Percentiles rank a stretch among this genome's conserved stretches.
phyloP scores from a whole-genome alignment of 1,140 invertebrate species.

The Gryllus bimaculatus region DNA sequence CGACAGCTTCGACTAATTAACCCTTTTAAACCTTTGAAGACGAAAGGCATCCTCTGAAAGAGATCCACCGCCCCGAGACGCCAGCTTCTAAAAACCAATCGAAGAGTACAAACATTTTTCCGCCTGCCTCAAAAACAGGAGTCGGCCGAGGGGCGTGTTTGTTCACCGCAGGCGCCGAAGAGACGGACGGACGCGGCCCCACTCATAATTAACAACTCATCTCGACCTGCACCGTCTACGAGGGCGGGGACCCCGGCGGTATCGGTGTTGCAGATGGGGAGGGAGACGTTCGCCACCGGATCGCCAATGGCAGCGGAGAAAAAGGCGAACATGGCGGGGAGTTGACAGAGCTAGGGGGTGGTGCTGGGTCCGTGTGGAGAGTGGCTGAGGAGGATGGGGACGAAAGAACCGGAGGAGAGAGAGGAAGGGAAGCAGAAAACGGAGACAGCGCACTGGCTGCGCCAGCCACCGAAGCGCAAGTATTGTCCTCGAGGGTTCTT shows the following conservation, averaged over 20 bases:
- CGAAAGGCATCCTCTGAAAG: not conserved
- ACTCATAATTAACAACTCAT: conserved; percentile 5
- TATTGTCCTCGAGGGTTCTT: not conserved
- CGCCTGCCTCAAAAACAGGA: not conserved
- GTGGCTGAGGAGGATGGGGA: too few relatives aligned
- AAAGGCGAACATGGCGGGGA: not conserved
- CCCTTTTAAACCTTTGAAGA: not conserved
- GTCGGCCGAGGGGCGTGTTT: not conserved
- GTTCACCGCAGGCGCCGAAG: not conserved
- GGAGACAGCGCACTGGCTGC: too few relatives aligned
- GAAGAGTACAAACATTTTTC: conserved; percentile 1
- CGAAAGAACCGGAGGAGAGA: not conserved
- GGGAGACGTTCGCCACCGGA: not conserved
- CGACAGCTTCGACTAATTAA: not conserved
- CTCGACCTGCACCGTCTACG: not conserved
- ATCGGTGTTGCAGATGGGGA: not conserved
- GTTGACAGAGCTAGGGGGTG: not conserved
- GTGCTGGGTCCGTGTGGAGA: too few relatives aligned
- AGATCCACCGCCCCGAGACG: not conserved
- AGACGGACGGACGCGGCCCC: too few relatives aligned
- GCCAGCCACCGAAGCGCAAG: not conserved
- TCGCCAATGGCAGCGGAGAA: too few relatives aligned
- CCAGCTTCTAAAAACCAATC: not conserved
- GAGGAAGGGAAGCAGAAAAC: not conserved
- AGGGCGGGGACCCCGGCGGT: not conserved